phyloP scores from a whole-genome alignment of 2,797 vertebrate genomes.

The Trachops cirrhosus region DNA sequence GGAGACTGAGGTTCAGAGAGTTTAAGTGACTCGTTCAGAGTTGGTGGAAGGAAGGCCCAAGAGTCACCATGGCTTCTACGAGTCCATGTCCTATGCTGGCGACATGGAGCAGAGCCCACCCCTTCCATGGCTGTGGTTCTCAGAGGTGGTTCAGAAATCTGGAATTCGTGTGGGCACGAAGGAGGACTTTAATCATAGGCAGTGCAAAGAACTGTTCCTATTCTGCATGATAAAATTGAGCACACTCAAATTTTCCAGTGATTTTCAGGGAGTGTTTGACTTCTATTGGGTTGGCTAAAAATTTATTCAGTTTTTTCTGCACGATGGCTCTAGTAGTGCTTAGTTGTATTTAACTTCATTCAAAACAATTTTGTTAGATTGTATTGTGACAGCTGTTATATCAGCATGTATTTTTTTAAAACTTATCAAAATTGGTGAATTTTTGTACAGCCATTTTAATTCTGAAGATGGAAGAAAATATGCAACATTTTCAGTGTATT shows the following conservation, averaged over 20 bases:
- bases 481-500: not conserved
- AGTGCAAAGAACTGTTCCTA: not conserved
- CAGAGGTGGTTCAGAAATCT: not conserved
- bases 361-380: not conserved
- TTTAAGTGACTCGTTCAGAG: not conserved
- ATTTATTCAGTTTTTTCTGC: not conserved
- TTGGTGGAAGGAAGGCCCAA: not conserved
- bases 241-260: not conserved
- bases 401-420: not conserved
- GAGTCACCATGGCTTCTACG: not conserved
- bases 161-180: not conserved
- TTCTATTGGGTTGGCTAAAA: not conserved
- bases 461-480: not conserved
- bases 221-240: rapidly evolving
- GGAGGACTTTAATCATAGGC: not conserved
- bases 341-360: not conserved
- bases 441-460: not conserved
- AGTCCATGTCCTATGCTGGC: rapidly evolving
- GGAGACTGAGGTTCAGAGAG: not conserved
- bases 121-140: not conserved
- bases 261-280: not conserved
- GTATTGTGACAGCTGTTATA: not conserved
- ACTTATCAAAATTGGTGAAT: not conserved
- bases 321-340: not conserved
- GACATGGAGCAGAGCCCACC: not conserved